These are phyloP conservation scores for Cyprinodon variegatus DNA, from an alignment of 2,113 vertebrate species.

Conservation along the genomic window DNA sequence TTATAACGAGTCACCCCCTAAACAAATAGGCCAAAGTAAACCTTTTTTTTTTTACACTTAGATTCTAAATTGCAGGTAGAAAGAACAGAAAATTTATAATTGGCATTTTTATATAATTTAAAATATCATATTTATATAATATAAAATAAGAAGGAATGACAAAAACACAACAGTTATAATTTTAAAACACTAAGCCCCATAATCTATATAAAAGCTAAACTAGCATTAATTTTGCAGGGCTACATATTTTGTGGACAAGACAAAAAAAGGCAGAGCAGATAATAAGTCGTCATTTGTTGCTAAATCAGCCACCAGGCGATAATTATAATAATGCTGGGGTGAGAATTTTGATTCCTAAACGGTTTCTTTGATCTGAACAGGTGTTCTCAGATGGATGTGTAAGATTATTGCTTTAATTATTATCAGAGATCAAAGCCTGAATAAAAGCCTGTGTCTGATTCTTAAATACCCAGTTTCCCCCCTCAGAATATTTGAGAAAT, in stretches of 20 bases:
- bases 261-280: conserved; percentile 82
- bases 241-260: conserved; percentile 57
- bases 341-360: conserved; percentile 84
- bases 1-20: conserved; percentile 45
- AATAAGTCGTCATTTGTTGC: conserved; percentile 89
- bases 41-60: background rate
- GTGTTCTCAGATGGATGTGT: conserved; percentile 85
- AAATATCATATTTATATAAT: background rate
- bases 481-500: background rate
- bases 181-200: background rate
- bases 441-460: conserved; percentile 18
- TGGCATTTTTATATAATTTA: background rate
- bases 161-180: background rate
- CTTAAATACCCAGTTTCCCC: conserved; percentile 18
- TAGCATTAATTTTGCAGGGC: conserved; percentile 43
- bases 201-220: background rate
- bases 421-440: conserved; percentile 81
- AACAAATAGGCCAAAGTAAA: conserved; percentile 48
- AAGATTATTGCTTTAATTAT: conserved; percentile 89
- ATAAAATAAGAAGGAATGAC: background rate
- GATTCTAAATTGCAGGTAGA: no score
- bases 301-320: conserved; percentile 91
- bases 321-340: conserved; percentile 90
- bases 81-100: background rate
- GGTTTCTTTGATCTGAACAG: conserved; percentile 86